Base-by-base conservation (phyloP, 53 echinoderm and acorn worm genomes). In the Hippasteria phrygiana region DNA sequence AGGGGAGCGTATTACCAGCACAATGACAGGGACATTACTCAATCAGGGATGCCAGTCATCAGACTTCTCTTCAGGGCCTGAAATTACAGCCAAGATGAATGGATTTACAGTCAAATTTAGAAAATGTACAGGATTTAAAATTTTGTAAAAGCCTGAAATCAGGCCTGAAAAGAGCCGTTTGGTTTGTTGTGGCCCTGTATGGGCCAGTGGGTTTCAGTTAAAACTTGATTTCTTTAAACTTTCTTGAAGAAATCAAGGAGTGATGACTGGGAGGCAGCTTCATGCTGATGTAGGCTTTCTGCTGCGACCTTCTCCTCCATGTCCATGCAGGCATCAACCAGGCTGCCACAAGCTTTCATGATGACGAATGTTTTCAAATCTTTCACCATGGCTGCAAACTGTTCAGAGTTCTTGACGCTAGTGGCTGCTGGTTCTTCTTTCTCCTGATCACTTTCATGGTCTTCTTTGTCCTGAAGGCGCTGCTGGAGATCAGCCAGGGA, bases 261-360 rank as follows among this genome's bases (percentile, higher is more conserved):
- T 20, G n/a, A 22, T 59, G 26, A 59, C 59, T 59, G 59, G 59
- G 4, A 24, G 3, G 8, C 59, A 18, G 26, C 59, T 59, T 59
- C 6, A 9, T 26, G 2, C 3, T 20, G n/a, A 5, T 26, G 59
- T 59, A 59, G 26, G 59, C n/a, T 59, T 24, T 59, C 59, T 26
- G 59, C 59, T 59, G 59, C 59, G 3, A 59, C 59, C 59, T 59
- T 59, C 59, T 59, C 59, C 26, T 8, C 59, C 59, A 17, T 59
- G 59, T 59, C 59, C 26, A 59, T 59, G 59, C 59, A 59, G 59
- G 59, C 59, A 59, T 59, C 8, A 26, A 59, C 59, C 3, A 59
- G 59, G 26, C 4, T 5, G 26, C 59, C 26, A 3, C 22, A 12
- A n/a, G 22, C 59, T 59, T 59, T 59, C 59, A 59, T 22, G 59